Evolutionary conservation across 2,888 invertebrate genomes (phyloP).

Genomic region (Chromoteleia sp.): DNA sequence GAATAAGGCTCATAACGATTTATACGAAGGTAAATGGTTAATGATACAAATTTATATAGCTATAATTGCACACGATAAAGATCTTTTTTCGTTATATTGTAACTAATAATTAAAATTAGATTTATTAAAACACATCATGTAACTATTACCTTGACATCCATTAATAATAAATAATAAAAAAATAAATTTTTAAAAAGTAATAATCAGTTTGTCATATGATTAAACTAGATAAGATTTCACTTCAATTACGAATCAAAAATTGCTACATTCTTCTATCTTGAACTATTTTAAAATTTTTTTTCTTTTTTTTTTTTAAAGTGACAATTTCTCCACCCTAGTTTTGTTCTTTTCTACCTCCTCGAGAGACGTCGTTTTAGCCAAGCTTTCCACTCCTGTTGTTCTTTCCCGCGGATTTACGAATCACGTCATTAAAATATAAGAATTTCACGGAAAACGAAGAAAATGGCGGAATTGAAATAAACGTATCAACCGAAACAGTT

Average conservation of each 20-base stretch:
- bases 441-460: slow-evolving; percentile 20
- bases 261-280: neutral
- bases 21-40: too few relatives aligned
- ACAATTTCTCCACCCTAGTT: slow-evolving; percentile 17
- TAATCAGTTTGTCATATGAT: too few relatives aligned
- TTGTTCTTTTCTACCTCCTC: slow-evolving; percentile 5
- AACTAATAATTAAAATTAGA: too few relatives aligned
- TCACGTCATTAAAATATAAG: slow-evolving; percentile 53
- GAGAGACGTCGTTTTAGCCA: slow-evolving; percentile 27
- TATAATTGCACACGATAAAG: too few relatives aligned
- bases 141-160: too few relatives aligned
- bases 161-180: neutral
- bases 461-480: slow-evolving; percentile 43
- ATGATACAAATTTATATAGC: too few relatives aligned
- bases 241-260: slow-evolving; percentile 3
- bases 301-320: neutral
- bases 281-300: slow-evolving; percentile 3
- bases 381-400: slow-evolving; percentile 43
- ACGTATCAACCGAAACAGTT: slow-evolving; percentile 34
- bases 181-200: too few relatives aligned
- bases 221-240: neutral
- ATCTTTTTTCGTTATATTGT: too few relatives aligned
- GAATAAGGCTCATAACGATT: too few relatives aligned
- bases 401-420: slow-evolving; percentile 44
- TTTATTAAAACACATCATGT: too few relatives aligned